Conservation (phyloP, 2,113 vertebrate genomes). For the Chaetodon trifascialis region DNA sequence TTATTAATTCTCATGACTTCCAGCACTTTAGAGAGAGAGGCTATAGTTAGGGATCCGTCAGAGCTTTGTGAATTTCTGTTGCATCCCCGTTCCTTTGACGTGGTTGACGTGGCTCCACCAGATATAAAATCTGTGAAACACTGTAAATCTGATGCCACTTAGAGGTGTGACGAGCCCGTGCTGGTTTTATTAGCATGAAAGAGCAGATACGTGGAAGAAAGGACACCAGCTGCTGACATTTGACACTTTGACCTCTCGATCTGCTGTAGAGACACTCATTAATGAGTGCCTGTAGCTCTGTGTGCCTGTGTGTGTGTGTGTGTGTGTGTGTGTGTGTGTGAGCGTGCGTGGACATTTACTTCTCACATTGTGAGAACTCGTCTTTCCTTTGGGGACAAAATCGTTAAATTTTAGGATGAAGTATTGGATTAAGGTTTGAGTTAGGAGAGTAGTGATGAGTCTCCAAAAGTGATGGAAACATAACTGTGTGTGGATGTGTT, state of each 20-base stretch:
- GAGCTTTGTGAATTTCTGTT: not conserved
- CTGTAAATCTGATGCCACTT: not conserved
- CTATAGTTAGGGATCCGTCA: not conserved
- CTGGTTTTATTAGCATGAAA: conserved; percentile 7
- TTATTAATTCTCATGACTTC: conserved; percentile 15
- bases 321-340: no score
- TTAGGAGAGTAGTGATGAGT: no score
- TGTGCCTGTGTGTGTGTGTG: no score
- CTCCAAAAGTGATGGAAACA: no score
- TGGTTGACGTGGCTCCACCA: not conserved
- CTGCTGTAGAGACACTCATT: conserved; percentile 18
- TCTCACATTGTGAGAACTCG: no score
- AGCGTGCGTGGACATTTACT: not conserved
- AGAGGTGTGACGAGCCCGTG: not conserved
- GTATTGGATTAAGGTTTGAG: no score
- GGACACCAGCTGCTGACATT: conserved; percentile 40
- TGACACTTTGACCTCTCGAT: conserved; percentile 28
- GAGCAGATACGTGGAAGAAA: not conserved
- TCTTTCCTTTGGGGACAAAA: no score
- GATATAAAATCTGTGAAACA: not conserved
- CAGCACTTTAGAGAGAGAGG: not conserved
- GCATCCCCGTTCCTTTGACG: not conserved
- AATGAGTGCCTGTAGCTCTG: conserved; percentile 15
- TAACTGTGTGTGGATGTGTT: no score
- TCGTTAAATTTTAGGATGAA: no score